phyloP scores from a whole-genome alignment of 2,113 vertebrate species.

The Sorex araneus region DNA sequence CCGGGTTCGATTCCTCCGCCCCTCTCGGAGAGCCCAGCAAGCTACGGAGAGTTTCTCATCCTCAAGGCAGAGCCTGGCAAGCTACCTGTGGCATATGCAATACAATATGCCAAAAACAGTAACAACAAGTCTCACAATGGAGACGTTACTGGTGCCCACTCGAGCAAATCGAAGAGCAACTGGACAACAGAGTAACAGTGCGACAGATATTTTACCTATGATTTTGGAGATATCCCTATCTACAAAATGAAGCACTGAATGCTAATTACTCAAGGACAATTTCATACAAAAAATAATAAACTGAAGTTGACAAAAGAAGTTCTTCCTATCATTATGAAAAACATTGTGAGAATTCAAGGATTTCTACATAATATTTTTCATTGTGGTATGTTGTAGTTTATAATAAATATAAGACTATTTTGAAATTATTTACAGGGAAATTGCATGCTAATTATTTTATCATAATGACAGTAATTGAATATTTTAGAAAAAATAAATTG shows the following conservation, averaged over 20 bases:
- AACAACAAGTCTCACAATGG: no score
- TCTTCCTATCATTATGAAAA: not conserved
- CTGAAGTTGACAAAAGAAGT: slow-evolving; percentile 36
- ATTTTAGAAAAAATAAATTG: slow-evolving; percentile 42
- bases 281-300: slow-evolving; percentile 32
- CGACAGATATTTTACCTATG: slow-evolving; percentile 3
- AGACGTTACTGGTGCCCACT: no score
- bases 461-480: not conserved
- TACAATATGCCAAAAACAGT: no score
- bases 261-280: slow-evolving; percentile 47
- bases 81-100: no score
- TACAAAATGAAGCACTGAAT: not conserved
- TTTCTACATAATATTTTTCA: not conserved
- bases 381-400: not conserved
- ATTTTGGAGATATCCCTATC: slow-evolving; percentile 49
- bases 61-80: no score
- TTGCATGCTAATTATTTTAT: not conserved
- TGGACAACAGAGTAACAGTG: no score
- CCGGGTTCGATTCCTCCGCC: no score
- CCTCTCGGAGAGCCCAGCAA: no score
- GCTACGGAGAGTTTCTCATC: no score
- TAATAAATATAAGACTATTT: slow-evolving; percentile 17
- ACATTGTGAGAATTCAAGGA: not conserved
- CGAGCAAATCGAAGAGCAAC: no score
- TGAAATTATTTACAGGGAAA: slow-evolving; percentile 10